These are phyloP conservation scores for Zaprionus ghesquierei DNA, from an alignment of 1,140 invertebrate species.

Conservation along the genomic window DNA sequence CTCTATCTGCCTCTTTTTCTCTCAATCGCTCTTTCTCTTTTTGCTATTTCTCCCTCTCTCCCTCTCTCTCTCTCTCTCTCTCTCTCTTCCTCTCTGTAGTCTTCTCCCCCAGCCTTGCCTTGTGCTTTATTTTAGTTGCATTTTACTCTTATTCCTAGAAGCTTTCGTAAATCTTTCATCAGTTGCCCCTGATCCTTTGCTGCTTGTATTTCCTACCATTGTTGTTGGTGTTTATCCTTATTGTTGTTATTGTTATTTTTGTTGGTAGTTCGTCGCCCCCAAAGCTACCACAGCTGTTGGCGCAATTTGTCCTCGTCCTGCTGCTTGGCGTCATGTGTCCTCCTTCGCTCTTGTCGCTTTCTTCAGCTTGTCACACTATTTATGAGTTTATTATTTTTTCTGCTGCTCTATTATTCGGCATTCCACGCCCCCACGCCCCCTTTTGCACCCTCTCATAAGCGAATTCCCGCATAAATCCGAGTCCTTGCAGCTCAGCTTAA, in stretches of 20 bases:
- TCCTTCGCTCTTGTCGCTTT: conserved; percentile 17
- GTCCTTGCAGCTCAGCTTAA: conserved; percentile 43
- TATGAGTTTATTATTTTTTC: conserved; percentile 74
- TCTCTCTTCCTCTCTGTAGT: not conserved
- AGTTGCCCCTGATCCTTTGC: conserved; percentile 25
- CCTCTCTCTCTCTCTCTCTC: not conserved
- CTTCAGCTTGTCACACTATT: conserved; percentile 63
- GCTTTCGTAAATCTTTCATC: conserved; percentile 64
- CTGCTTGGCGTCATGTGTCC: conserved; percentile 17
- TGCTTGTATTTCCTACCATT: not conserved
- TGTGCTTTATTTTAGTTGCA: conserved; percentile 12
- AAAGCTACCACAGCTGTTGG: conserved; percentile 26
- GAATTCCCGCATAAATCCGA: not conserved
- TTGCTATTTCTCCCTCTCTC: not conserved
- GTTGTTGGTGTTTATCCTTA: not conserved
- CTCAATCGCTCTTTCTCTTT: not conserved
- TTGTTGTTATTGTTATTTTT: not conserved
- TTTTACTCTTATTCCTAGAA: conserved; percentile 30
- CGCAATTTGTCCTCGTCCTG: conserved; percentile 49
- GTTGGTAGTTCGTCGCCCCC: not conserved
- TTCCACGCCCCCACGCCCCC: not conserved
- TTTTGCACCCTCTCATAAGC: not conserved
- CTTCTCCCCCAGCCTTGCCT: not conserved
- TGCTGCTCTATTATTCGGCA: conserved; percentile 61
- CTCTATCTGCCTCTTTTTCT: no score